Evolutionary conservation across 2,113 vertebrate genomes (phyloP).

Genomic region (Acanthisitta chloris): DNA sequence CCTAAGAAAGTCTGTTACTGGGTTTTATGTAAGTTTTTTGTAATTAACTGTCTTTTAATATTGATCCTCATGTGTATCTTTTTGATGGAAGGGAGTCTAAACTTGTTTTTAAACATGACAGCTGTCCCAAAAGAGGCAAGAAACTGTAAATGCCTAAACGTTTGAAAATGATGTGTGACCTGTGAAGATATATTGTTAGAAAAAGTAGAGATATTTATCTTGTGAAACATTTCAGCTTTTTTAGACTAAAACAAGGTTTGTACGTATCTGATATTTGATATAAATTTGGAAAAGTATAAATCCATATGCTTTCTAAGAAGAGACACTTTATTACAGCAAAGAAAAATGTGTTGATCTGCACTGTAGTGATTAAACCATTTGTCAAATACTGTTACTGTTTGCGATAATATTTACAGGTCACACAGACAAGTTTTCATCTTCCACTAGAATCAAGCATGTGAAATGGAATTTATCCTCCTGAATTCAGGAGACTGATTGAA

Average conservation of each 20-base stretch:
- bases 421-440: constrained; percentile 33
- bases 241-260: constrained; percentile 20
- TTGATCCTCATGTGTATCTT: background rate
- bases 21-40: constrained; percentile 21
- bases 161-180: constrained; percentile 32
- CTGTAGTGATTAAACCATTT: constrained; percentile 68
- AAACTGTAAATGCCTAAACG: constrained; percentile 24
- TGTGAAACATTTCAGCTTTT: constrained; percentile 26
- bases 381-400: constrained; percentile 61
- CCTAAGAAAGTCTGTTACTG: background rate
- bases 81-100: background rate
- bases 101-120: constrained; percentile 51
- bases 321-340: constrained; percentile 70
- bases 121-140: constrained; percentile 23
- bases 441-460: background rate
- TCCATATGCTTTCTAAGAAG: constrained; percentile 59
- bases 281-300: constrained; percentile 59
- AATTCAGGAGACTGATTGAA: constrained; percentile 24
- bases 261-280: constrained; percentile 15
- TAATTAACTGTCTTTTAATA: background rate
- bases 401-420: constrained; percentile 64
- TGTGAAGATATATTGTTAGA: background rate
- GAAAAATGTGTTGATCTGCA: constrained; percentile 73
- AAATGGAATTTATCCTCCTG: constrained; percentile 8
- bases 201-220: constrained; percentile 6